Percentiles rank a stretch among this genome's conserved stretches.
These are phyloP conservation scores for Cotesia vestalis DNA, from an alignment of 1,140 invertebrate species.

Conservation along the genomic window DNA sequence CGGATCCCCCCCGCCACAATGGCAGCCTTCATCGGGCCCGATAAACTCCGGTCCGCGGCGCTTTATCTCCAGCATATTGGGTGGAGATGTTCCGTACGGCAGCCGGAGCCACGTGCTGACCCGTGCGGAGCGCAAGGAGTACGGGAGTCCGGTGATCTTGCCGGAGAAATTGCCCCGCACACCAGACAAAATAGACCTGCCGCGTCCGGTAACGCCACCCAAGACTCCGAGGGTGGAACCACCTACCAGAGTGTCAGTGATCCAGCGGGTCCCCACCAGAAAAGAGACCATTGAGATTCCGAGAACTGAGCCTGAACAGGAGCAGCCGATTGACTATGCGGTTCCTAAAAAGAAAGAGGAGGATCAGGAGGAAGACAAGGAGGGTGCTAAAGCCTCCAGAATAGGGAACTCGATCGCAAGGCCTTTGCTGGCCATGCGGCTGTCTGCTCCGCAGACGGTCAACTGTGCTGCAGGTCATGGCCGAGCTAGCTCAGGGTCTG, in stretches of 20 bases:
- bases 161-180: conserved; percentile 61
- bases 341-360: conserved; percentile 80
- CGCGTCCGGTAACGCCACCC: conserved; percentile 67
- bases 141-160: conserved; percentile 69
- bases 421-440: conserved; percentile 58
- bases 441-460: conserved; percentile 53
- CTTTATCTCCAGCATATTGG: conserved; percentile 80
- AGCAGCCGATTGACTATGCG: conserved; percentile 88
- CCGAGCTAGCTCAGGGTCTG: conserved; percentile 59
- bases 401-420: conserved; percentile 63
- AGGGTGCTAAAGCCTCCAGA: conserved; percentile 69
- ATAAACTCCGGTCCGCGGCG: conserved; percentile 66
- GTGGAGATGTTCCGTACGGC: conserved; percentile 79
- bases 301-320: conserved; percentile 68
- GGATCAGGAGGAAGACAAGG: conserved; percentile 71
- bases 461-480: conserved; percentile 80
- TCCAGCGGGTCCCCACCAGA: conserved; percentile 75
- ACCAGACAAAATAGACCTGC: conserved; percentile 65
- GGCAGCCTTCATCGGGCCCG: conserved; percentile 40
- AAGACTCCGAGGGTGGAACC: conserved; percentile 61
- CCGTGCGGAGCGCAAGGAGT: conserved; percentile 81
- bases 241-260: conserved; percentile 76
- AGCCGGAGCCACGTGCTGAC: conserved; percentile 78
- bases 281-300: conserved; percentile 57
- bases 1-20: conserved; percentile 52